A percentile compares a stretch with the other conserved stretches of the same genome.
phyloP scores from a whole-genome alignment of 2,888 invertebrate genomes.

The Macrophya alboannulata region DNA sequence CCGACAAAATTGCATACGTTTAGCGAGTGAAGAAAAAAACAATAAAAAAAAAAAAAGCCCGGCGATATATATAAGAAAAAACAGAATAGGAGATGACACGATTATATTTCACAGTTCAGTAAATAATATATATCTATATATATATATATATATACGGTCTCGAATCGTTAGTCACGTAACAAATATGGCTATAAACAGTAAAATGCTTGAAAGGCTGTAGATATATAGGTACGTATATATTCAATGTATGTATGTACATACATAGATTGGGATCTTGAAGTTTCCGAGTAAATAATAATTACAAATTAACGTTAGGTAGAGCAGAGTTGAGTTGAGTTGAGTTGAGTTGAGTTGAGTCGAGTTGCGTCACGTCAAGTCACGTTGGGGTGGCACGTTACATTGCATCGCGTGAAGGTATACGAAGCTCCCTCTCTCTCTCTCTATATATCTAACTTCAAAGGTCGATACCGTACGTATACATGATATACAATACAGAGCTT shows the following conservation, averaged over 20 bases:
- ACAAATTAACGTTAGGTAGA: neutral
- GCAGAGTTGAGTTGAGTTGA: too few species aligned
- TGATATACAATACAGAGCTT: constrained; percentile 2
- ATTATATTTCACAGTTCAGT: neutral
- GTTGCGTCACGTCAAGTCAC: neutral
- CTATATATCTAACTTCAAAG: constrained; percentile 22
- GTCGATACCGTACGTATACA: constrained; percentile 1
- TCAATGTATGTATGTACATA: neutral
- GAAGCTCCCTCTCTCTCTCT: too few species aligned
- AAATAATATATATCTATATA: too few species aligned
- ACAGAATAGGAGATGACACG: neutral
- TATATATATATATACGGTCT: neutral
- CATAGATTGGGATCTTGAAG: neutral
- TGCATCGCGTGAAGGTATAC: neutral
- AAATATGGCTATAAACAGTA: neutral
- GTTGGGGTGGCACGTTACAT: neutral
- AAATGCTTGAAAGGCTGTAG: neutral
- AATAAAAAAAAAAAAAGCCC: neutral
- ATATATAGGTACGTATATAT: neutral
- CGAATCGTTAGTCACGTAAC: constrained; percentile 3
- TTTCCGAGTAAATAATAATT: constrained; percentile 15
- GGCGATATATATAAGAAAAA: neutral
- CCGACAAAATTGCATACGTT: neutral
- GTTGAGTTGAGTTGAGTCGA: neutral
- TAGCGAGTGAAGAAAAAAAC: neutral